Base-by-base conservation (phyloP, 2,888 invertebrate genomes). In the Bedellia somnulentella region DNA sequence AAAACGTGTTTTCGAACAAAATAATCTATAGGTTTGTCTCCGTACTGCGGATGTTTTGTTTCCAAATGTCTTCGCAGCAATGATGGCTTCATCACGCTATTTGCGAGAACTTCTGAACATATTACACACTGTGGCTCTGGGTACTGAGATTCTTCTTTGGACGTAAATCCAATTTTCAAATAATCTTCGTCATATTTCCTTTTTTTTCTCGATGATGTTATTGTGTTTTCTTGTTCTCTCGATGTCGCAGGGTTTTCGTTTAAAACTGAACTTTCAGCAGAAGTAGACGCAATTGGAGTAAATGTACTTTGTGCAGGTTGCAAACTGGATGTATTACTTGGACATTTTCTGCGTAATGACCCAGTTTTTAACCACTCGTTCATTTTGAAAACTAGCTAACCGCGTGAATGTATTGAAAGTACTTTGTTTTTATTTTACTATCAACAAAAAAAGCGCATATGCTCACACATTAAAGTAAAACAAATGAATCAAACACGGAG, bases 91-190 rank as follows among this genome's bases (percentile, higher is more conserved):
- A 29, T 29, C 21, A 23, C 21, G 14, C 22, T 29, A 13, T 29
- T 29, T 29, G 29, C 21, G 29, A 29, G 29, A 29, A 29, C 29
- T 22, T 29, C 22, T 29, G 29, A 29, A 29, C 21, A 29, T 29
- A 29, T 29, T 29, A 29, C 29, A 29, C 29, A 29, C 29, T 29
- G 29, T 29, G 29, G 29, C 22, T 29, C 29, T 29, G 29, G 29
- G 29, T 29, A 21, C 14, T 29, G 29, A 29, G 23, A 14, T 29
- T 23, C 24, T n/a, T 24, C 13, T 29, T 29, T 28, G 28, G 18
- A 28, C 9, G 28, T 17, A 18, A 16, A 28, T 28, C 18, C 21
- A 16, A 28, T 8, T 16, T 29, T 29, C 29, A 29, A 11, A 30
- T 30, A 30, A 24, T 24, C 16, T 30, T 24, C 24, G 15, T 24